Evolutionary conservation across 2,113 vertebrate species (phyloP), one percentile per base, ranked within the genome.

Genomic region (Coracopsis vasa): DNA sequence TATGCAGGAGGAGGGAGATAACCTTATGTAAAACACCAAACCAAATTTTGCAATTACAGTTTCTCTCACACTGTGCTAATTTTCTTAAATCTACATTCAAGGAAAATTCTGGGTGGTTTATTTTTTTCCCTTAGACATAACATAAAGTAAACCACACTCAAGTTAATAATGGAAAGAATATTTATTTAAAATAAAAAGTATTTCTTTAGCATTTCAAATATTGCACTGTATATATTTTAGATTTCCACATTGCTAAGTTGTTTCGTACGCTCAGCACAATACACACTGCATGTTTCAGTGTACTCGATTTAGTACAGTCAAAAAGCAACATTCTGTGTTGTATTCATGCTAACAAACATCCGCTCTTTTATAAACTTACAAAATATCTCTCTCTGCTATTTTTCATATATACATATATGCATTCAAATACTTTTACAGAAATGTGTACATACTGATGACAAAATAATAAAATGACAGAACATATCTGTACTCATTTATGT

Each of bases 21-120:
- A 93, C 92, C 88, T 94, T 86, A 94, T 93, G 92, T 93, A 92
- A 89, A 96, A 95, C 72, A 94, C 80, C 80, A 95, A 94, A 74
- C 94, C 91, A 94, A 97, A 95, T 94, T 96, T 91, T 77, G 53
- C 61, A 62, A 91, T 96, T 67, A 69, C 75, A 95, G 90, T 95
- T 81, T 75, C 81, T 90, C 95, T 96, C 71, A 73, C 88, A 91
- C 61, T 53, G 74, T 83, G 75, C 87, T 90, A 48, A 86, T 73
- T 96, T 94, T 89, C 61, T 96, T 81, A 86, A 95, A 89, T 83
- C 62, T 90, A 48, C 54, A 81, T 21, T 12, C 54, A 72, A 77
- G 39, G 15, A 90, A 93, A 84, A 90, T 88, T 86, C 33, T 64
- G 29, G 16, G 70, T 64, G 23, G 56, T 74, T 67, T 91, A 48